Evolutionary conservation across 2,113 vertebrate species (phyloP).

Genomic region (Enhydra lutris): DNA sequence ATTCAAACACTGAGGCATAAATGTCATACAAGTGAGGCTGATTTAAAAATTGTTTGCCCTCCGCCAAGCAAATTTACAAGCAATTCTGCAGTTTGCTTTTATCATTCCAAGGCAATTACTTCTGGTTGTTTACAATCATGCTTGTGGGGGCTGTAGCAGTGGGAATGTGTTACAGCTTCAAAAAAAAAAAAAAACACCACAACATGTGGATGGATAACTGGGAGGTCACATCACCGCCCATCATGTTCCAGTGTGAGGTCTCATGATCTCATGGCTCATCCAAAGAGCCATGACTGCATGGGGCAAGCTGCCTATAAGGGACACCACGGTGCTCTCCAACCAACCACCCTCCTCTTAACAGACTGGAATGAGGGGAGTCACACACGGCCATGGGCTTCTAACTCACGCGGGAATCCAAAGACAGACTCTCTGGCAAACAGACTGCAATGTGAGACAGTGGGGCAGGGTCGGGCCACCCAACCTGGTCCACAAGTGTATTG

Average conservation of each 20-base stretch:
- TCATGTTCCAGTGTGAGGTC: neutral
- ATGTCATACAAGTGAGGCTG: slow-evolving; percentile 69
- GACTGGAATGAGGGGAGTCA: neutral
- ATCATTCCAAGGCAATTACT: slow-evolving; percentile 65
- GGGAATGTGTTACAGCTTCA: neutral
- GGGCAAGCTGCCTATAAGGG: neutral
- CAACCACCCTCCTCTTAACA: neutral
- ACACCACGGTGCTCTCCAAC: neutral
- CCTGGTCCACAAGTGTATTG: neutral
- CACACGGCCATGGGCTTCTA: neutral
- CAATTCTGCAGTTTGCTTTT: slow-evolving; percentile 60
- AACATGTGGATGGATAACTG: neutral
- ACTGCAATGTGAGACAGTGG: neutral
- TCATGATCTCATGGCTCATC: neutral
- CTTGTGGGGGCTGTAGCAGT: slow-evolving; percentile 16
- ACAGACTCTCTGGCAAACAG: neutral
- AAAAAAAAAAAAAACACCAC: neutral
- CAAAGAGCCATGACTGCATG: neutral
- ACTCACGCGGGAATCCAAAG: neutral
- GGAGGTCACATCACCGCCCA: neutral
- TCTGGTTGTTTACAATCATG: slow-evolving; percentile 65
- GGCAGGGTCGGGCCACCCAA: neutral
- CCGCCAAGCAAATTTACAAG: slow-evolving; percentile 59
- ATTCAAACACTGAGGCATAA: slow-evolving; percentile 66
- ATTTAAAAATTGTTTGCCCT: slow-evolving; percentile 71